phyloP scores from a whole-genome alignment of 2,797 vertebrate genomes.

The Tragopan temminckii region DNA sequence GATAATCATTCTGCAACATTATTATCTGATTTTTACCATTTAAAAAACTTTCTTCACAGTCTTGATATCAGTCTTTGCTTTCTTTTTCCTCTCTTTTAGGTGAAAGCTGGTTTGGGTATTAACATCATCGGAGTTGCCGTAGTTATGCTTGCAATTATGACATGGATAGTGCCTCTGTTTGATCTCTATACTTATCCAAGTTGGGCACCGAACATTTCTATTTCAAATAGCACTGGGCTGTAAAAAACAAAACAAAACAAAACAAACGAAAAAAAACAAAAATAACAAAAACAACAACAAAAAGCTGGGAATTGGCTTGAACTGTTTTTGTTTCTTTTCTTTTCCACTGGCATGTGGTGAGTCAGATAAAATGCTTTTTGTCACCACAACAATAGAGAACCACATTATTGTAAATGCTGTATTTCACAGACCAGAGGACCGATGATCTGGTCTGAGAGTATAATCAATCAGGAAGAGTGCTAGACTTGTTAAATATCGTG shows the following conservation, averaged over 20 bases:
- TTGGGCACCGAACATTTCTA: conserved; percentile 82
- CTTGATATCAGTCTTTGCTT: conserved; percentile 12
- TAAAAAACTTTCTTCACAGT: not conserved
- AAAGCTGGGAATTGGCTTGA: not conserved
- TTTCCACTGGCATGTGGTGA: conserved; percentile 1
- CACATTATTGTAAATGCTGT: not conserved
- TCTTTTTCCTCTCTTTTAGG: conserved; percentile 79
- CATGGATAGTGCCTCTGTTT: conserved; percentile 90
- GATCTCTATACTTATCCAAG: conserved; percentile 87
- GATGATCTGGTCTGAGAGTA: not conserved
- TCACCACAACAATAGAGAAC: not conserved
- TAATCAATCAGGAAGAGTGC: conserved; percentile 22
- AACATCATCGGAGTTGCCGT: conserved; percentile 89
- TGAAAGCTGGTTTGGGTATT: conserved; percentile 93
- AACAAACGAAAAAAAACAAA: not conserved
- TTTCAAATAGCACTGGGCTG: conserved; percentile 80
- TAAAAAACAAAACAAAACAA: too few relatives aligned
- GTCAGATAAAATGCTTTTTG: conserved; percentile 6
- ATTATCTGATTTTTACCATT: not conserved
- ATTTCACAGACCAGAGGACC: conserved; percentile 9
- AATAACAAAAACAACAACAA: not conserved
- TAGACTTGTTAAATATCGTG: conserved; percentile 8
- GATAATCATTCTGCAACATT: not conserved
- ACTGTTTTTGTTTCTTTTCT: not conserved
- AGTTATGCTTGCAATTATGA: conserved; percentile 88